Percentiles rank a stretch among this genome's conserved stretches.
Evolutionary conservation across 2,113 vertebrate genomes (phyloP).

Genomic region (Halcyon malimbica): DNA sequence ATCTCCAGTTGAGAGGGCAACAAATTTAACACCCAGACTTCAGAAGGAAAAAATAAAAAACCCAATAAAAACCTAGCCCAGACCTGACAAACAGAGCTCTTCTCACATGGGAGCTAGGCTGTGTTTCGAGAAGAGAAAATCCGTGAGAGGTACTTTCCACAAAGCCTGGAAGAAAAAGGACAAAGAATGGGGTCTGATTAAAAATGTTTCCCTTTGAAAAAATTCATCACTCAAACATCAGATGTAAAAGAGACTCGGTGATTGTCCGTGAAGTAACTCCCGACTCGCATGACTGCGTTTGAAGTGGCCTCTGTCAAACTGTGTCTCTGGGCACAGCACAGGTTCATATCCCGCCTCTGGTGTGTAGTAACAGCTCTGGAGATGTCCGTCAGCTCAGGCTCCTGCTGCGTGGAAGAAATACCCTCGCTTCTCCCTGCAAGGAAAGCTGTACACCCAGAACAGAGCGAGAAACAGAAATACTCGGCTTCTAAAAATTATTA

Average conservation of each 20-base stretch:
- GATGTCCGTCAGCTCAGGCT: background rate
- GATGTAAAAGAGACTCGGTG: background rate
- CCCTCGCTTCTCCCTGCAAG: background rate
- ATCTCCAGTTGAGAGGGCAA: background rate
- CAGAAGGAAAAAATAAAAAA: background rate
- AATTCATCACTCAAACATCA: background rate
- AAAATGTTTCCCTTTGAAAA: constrained; percentile 29
- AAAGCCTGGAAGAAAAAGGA: background rate
- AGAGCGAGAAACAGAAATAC: background rate
- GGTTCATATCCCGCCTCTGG: background rate
- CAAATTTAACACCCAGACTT: background rate
- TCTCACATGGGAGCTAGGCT: background rate
- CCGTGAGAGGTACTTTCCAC: background rate
- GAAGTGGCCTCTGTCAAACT: background rate
- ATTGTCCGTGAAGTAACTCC: background rate
- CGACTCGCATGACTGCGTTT: background rate
- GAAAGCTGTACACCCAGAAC: background rate
- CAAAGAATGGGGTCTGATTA: background rate
- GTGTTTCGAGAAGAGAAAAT: background rate
- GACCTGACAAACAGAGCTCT: background rate
- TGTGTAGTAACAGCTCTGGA: background rate
- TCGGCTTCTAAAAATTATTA: background rate
- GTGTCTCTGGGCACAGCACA: accelerated
- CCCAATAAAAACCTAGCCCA: background rate
- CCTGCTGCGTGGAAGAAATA: background rate